These are phyloP conservation scores for Asarcornis scutulata DNA, from an alignment of 2,113 vertebrate genomes.

Conservation along the genomic window DNA sequence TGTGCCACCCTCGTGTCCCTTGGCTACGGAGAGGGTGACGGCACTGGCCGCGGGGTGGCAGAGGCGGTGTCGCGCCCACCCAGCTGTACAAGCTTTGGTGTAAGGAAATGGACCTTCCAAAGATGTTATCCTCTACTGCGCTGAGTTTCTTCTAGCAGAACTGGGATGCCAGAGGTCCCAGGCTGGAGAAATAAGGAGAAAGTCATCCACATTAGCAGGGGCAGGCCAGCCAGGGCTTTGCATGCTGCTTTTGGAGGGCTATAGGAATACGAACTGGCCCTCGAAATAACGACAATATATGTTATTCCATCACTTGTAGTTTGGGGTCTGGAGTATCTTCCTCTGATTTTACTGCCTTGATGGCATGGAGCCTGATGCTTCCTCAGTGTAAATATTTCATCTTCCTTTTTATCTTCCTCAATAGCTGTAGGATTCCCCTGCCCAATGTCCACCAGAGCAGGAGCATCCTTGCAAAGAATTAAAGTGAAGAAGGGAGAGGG, in stretches of 20 bases:
- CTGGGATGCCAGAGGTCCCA: background rate
- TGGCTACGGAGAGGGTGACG: background rate
- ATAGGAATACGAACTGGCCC: accelerated
- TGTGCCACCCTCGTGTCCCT: background rate
- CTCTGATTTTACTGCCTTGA: background rate
- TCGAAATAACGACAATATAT: background rate
- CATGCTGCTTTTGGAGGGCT: background rate
- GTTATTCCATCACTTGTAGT: background rate
- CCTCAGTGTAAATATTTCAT: background rate
- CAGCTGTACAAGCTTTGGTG: background rate
- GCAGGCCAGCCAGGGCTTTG: background rate
- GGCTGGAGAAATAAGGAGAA: background rate
- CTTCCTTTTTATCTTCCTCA: background rate
- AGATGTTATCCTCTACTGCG: accelerated
- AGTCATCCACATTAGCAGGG: background rate
- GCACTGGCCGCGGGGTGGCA: background rate
- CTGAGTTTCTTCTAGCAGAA: background rate
- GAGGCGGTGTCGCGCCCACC: background rate
- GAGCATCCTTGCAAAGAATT: background rate
- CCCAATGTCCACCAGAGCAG: background rate
- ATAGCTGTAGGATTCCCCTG: background rate
- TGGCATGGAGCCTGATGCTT: background rate
- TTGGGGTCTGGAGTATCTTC: background rate
- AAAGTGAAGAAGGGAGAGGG: background rate
- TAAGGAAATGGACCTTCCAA: background rate